Conservation (phyloP, 1,140 invertebrate genomes). For the Calycopis cecrops region DNA sequence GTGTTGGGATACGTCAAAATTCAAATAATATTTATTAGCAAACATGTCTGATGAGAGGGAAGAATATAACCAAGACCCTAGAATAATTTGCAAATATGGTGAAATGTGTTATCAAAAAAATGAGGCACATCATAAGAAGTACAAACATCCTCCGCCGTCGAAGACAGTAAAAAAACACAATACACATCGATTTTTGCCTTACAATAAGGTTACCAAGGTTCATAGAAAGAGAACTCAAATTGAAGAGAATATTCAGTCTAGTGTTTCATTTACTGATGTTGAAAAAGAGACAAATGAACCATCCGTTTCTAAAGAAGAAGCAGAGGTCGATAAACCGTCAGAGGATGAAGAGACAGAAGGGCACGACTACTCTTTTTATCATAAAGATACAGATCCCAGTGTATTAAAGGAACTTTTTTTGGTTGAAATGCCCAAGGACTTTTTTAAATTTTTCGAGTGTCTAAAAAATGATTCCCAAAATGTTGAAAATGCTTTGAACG, state of each 20-base stretch:
- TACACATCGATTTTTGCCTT: slow-evolving; percentile 41
- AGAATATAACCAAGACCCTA: slow-evolving; percentile 50
- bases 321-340: not conserved
- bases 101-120: slow-evolving; percentile 91
- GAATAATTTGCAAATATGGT: slow-evolving; percentile 84
- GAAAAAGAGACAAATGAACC: not conserved
- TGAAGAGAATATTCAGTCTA: slow-evolving; percentile 4
- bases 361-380: slow-evolving; percentile 32
- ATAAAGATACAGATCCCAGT: slow-evolving; percentile 39
- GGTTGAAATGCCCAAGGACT: slow-evolving; percentile 92
- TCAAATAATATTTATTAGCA: not conserved
- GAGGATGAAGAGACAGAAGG: slow-evolving; percentile 19
- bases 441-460: slow-evolving; percentile 86
- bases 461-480: slow-evolving; percentile 75
- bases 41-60: slow-evolving; percentile 55
- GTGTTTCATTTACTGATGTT: slow-evolving; percentile 1
- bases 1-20: too few species aligned
- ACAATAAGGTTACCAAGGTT: slow-evolving; percentile 34
- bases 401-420: slow-evolving; percentile 86
- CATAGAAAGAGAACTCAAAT: slow-evolving; percentile 12
- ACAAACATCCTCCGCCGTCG: slow-evolving; percentile 81
- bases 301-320: not conserved
- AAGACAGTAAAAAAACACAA: slow-evolving; percentile 33
- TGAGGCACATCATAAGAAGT: slow-evolving; percentile 83
- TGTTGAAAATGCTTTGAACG: slow-evolving; percentile 78